phyloP scores from a whole-genome alignment of 2,888 invertebrate genomes.

The Craniophora ligustri region DNA sequence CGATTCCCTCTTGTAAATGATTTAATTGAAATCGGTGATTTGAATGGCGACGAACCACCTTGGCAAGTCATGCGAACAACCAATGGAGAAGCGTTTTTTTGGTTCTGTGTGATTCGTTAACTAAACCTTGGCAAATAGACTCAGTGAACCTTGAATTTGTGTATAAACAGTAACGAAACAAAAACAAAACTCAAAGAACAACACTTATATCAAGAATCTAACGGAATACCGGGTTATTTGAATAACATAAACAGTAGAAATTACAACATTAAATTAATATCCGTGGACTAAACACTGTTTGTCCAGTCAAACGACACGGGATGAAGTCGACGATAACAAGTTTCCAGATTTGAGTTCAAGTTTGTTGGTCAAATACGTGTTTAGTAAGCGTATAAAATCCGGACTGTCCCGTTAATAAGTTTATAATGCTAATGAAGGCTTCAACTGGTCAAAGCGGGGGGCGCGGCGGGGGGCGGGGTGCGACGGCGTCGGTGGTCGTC shows the following conservation, averaged over 20 bases:
- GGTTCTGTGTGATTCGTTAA: slow-evolving; percentile 61
- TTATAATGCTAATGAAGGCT: slow-evolving; percentile 80
- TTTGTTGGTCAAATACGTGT: slow-evolving; percentile 67
- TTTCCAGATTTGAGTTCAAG: slow-evolving; percentile 57
- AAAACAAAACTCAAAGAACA: slow-evolving; percentile 64
- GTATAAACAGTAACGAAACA: slow-evolving; percentile 68
- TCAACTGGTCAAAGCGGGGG: slow-evolving; percentile 68
- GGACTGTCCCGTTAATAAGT: slow-evolving; percentile 80
- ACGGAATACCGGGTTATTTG: slow-evolving; percentile 15
- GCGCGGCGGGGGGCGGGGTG: slow-evolving; percentile 21
- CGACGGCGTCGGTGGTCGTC: too few relatives aligned
- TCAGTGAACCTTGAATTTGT: slow-evolving; percentile 73
- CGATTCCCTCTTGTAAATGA: slow-evolving; percentile 26
- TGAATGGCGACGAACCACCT: slow-evolving; percentile 50
- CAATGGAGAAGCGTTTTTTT: slow-evolving; percentile 65
- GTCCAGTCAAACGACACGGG: slow-evolving; percentile 35
- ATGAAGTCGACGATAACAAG: slow-evolving; percentile 48
- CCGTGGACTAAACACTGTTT: slow-evolving; percentile 9
- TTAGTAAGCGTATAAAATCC: slow-evolving; percentile 63
- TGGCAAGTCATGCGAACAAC: slow-evolving; percentile 59
- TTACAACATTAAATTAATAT: slow-evolving; percentile 7
- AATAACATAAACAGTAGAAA: slow-evolving; percentile 20
- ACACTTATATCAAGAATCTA: slow-evolving; percentile 42
- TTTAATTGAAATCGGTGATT: slow-evolving; percentile 44
- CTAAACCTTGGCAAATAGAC: slow-evolving; percentile 72